These are phyloP conservation scores for Callaeas wilsoni DNA, from an alignment of 2,113 vertebrate genomes.

Conservation along the genomic window DNA sequence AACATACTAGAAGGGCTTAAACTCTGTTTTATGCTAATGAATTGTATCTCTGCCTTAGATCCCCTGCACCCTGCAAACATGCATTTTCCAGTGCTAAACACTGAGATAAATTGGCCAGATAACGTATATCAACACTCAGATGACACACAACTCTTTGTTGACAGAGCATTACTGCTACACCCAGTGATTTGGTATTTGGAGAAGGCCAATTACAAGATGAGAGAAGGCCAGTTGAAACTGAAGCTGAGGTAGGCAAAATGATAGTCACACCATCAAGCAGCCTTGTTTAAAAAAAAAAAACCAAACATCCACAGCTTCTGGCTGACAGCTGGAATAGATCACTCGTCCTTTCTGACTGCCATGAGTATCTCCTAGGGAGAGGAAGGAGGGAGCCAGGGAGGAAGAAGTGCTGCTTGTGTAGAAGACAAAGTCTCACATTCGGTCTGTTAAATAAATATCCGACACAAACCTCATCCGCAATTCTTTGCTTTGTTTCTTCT, in stretches of 20 bases:
- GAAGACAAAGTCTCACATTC: not conserved
- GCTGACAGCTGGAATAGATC: not conserved
- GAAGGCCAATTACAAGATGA: not conserved
- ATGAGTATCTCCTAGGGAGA: not conserved
- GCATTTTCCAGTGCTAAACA: not conserved
- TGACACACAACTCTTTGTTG: not conserved
- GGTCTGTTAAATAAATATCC: not conserved
- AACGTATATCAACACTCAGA: not conserved
- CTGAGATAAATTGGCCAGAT: not conserved
- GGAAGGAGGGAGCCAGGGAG: not conserved
- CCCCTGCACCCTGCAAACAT: not conserved
- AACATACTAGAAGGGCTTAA: not conserved
- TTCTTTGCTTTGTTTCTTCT: not conserved
- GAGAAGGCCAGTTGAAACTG: not conserved
- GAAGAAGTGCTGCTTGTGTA: not conserved
- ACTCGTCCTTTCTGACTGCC: not conserved
- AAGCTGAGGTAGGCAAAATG: not conserved
- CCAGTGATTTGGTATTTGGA: not conserved
- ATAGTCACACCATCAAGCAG: not conserved
- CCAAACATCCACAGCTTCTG: not conserved
- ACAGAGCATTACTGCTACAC: not conserved
- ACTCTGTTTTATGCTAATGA: not conserved
- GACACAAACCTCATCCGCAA: not conserved
- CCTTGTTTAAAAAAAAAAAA: not conserved
- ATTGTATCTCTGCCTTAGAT: not conserved